These are phyloP conservation scores for Camponotus vicinus DNA, from an alignment of 1,140 invertebrate genomes.

Conservation along the genomic window DNA sequence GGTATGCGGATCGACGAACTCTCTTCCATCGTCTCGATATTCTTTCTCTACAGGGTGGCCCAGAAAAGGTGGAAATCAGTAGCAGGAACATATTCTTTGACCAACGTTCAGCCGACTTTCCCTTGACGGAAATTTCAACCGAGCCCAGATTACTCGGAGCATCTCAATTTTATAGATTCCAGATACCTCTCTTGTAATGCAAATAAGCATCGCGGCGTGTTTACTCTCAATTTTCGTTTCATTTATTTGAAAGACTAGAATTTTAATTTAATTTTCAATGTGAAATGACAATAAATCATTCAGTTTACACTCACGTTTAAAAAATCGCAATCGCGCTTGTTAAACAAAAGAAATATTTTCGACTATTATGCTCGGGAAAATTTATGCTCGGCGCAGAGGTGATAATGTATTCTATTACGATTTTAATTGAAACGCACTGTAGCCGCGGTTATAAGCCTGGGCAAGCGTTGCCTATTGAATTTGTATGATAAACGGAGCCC, in stretches of 20 bases:
- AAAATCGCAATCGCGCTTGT: slow-evolving; percentile 1
- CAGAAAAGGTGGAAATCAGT: slow-evolving; percentile 60
- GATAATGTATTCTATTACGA: slow-evolving; percentile 64
- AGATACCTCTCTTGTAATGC: background rate
- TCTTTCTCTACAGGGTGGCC: slow-evolving; percentile 59
- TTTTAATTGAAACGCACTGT: slow-evolving; percentile 60
- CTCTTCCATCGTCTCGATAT: slow-evolving; percentile 41
- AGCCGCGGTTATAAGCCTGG: slow-evolving; percentile 21
- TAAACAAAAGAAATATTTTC: slow-evolving; percentile 57
- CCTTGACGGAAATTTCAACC: slow-evolving; percentile 37
- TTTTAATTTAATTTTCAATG: background rate
- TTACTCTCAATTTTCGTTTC: background rate
- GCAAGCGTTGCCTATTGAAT: slow-evolving; percentile 52
- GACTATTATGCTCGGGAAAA: slow-evolving; percentile 32
- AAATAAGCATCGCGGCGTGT: background rate
- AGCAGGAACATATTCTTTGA: slow-evolving; percentile 39
- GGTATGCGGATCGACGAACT: slow-evolving; percentile 51
- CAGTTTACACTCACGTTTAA: background rate
- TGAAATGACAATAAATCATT: background rate
- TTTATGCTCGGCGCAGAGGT: slow-evolving; percentile 40
- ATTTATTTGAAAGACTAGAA: background rate
- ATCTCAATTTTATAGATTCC: slow-evolving; percentile 12
- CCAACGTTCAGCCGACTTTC: slow-evolving; percentile 48
- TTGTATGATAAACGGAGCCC: slow-evolving; percentile 51
- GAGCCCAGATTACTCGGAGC: slow-evolving; percentile 11